Conservation (phyloP, 2,888 invertebrate species). For the Onchidella celtica region DNA sequence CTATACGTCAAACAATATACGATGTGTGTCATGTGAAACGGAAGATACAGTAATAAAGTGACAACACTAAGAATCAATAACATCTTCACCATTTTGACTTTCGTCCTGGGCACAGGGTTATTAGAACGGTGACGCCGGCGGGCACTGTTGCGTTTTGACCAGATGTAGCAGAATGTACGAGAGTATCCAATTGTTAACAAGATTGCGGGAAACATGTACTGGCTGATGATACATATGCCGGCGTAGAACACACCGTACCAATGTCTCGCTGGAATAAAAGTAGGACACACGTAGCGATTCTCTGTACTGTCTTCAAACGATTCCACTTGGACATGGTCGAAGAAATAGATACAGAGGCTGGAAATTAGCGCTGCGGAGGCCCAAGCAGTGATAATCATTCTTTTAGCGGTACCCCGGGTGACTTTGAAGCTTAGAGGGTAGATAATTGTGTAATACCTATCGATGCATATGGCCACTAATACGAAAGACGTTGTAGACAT, state of each 20-base stretch:
- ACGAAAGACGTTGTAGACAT: constrained; percentile 66
- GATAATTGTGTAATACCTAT: constrained; percentile 79
- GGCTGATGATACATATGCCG: constrained; percentile 56
- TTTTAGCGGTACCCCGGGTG: constrained; percentile 73
- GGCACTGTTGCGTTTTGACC: background rate
- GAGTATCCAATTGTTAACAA: constrained; percentile 63
- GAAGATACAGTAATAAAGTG: constrained; percentile 58
- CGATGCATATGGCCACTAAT: constrained; percentile 72
- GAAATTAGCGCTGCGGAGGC: constrained; percentile 59
- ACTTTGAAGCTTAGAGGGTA: constrained; percentile 78
- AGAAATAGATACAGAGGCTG: constrained; percentile 69
- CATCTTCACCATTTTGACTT: constrained; percentile 78
- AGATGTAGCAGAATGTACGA: constrained; percentile 68
- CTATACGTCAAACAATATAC: constrained; percentile 57
- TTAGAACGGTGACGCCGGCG: constrained; percentile 58
- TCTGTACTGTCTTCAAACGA: background rate
- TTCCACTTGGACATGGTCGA: constrained; percentile 49
- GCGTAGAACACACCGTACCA: constrained; percentile 63
- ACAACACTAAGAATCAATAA: constrained; percentile 67
- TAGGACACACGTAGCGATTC: constrained; percentile 57
- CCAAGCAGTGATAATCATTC: constrained; percentile 71
- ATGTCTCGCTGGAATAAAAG: constrained; percentile 58
- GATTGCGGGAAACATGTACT: constrained; percentile 65
- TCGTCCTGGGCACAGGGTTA: constrained; percentile 75
- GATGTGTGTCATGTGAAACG: constrained; percentile 60